Conservation (phyloP, 2,113 vertebrate genomes). For the Chlorodrepanis virens region DNA sequence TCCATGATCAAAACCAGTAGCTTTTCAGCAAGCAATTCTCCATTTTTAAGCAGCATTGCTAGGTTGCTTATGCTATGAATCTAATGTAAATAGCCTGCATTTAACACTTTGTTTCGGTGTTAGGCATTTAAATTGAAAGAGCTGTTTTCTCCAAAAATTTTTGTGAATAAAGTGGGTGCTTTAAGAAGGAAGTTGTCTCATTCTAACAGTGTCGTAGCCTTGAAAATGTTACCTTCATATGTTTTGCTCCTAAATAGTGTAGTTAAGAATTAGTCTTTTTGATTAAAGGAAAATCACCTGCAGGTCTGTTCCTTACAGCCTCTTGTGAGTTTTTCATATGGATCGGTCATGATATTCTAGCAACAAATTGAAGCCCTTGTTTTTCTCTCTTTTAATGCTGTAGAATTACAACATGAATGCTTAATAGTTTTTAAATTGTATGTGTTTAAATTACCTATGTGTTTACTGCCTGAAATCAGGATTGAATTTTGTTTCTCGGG, state of each 20-base stretch:
- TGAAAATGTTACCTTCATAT: background rate
- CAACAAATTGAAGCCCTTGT: background rate
- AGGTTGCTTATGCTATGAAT: background rate
- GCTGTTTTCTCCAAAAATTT: background rate
- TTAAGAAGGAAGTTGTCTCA: background rate
- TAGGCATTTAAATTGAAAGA: background rate
- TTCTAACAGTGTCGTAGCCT: background rate
- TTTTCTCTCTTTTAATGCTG: background rate
- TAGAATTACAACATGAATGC: background rate
- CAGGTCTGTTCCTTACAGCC: rapidly evolving
- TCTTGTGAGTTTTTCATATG: background rate
- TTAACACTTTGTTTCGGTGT: background rate
- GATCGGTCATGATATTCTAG: background rate
- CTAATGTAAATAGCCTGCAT: background rate
- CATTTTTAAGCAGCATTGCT: background rate
- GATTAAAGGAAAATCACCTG: background rate
- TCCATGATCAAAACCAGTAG: background rate
- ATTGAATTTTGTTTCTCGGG: background rate
- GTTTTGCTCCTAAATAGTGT: background rate
- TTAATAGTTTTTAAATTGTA: background rate
- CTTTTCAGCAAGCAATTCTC: background rate
- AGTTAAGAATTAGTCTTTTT: background rate
- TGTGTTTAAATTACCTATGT: background rate
- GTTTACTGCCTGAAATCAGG: background rate
- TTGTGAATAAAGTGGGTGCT: background rate